A percentile compares a stretch with the other conserved stretches of the same genome.
phyloP scores from a whole-genome alignment of 2,113 vertebrate genomes.

The Engraulis encrasicolus region DNA sequence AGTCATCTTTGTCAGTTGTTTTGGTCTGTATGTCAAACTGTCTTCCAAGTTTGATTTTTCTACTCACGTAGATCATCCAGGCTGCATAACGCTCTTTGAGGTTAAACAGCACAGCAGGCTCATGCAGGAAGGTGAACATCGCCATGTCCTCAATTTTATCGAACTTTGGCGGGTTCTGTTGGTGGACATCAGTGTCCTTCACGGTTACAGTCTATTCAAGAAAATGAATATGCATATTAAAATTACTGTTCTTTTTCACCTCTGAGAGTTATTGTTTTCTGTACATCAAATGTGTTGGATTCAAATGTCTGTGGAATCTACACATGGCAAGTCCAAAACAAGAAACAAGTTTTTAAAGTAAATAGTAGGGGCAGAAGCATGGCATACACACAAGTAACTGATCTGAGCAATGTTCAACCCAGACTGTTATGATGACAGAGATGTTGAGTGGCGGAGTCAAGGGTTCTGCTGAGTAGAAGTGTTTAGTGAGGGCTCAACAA shows the following conservation, averaged over 20 bases:
- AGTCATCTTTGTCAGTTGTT: not conserved
- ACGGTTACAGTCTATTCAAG: conserved; percentile 73
- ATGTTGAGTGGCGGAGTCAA: too few species aligned
- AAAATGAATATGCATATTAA: not conserved
- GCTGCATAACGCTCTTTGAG: conserved; percentile 83
- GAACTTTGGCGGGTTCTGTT: conserved; percentile 85
- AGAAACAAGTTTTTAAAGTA: too few species aligned
- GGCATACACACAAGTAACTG: too few species aligned
- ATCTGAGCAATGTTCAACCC: too few species aligned
- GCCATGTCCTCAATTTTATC: conserved; percentile 85
- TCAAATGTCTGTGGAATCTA: too few species aligned
- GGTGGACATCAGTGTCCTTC: conserved; percentile 78
- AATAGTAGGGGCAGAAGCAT: too few species aligned
- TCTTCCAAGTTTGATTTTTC: not conserved
- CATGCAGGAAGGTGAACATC: conserved; percentile 83
- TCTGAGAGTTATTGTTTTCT: not conserved
- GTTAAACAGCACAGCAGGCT: conserved; percentile 81
- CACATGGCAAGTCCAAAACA: too few species aligned
- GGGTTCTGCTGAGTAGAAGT: too few species aligned
- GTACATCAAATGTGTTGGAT: not conserved
- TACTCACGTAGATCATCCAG: conserved; percentile 86
- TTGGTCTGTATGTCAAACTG: not conserved
- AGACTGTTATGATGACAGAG: too few species aligned
- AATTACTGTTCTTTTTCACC: not conserved
- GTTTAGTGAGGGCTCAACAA: too few species aligned